Evolutionary conservation across 1,140 invertebrate genomes (phyloP).

Genomic region (Trinorchestia longiramus): DNA sequence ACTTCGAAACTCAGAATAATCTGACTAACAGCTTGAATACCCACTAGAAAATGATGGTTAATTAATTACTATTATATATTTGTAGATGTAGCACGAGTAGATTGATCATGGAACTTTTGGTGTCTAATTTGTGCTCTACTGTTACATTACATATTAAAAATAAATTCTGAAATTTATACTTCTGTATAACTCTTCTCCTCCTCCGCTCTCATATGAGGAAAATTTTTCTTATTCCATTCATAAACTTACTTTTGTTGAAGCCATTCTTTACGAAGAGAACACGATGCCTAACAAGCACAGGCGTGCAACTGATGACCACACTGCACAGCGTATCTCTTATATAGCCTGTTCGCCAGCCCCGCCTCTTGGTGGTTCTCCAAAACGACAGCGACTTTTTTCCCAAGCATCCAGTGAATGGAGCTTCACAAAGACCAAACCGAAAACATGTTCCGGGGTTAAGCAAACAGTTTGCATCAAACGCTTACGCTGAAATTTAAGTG

Average conservation of each 20-base stretch:
- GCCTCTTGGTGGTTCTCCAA: not conserved
- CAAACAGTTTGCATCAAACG: not conserved
- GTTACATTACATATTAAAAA: too few species aligned
- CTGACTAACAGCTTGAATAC: too few species aligned
- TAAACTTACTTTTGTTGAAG: constrained; percentile 45
- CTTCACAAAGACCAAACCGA: not conserved
- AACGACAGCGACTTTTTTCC: not conserved
- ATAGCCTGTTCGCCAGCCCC: not conserved
- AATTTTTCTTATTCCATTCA: not conserved
- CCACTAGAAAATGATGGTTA: too few species aligned
- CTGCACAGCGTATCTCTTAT: not conserved
- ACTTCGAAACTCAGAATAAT: too few species aligned
- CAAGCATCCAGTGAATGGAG: not conserved
- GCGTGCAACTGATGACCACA: constrained; percentile 12
- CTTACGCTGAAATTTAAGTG: not conserved
- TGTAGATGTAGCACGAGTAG: too few species aligned
- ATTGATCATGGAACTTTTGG: too few species aligned
- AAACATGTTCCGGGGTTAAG: not conserved
- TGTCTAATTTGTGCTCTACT: too few species aligned
- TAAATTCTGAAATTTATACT: too few species aligned
- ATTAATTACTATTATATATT: too few species aligned
- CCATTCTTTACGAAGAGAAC: not conserved
- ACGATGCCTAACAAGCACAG: not conserved
- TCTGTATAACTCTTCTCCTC: too few species aligned
- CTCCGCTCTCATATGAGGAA: too few species aligned